Percentiles rank a stretch among this genome's conserved stretches.
Conservation (phyloP, 2,797 vertebrate genomes). For the Hemibagrus guttatus region DNA sequence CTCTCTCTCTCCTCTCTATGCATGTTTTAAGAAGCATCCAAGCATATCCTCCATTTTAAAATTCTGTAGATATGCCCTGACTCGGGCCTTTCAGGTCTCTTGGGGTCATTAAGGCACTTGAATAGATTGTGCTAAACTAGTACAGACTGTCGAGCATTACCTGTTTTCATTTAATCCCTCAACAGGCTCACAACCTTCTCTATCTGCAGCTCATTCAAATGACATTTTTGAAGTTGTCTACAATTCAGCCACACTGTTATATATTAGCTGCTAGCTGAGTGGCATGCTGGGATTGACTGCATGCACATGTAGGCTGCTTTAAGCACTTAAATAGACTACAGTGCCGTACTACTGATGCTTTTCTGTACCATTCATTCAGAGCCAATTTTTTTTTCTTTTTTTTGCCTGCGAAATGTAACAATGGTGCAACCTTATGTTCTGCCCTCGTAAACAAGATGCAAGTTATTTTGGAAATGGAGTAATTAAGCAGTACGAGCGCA, state of each 20-base stretch:
- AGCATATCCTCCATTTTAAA: constrained; percentile 71
- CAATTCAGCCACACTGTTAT: constrained; percentile 1
- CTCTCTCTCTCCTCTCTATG: constrained; percentile 55
- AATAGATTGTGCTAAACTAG: constrained; percentile 28
- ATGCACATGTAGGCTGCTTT: background rate
- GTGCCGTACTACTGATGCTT: background rate
- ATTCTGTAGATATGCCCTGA: constrained; percentile 67
- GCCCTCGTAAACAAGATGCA: constrained; percentile 76
- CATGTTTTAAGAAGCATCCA: constrained; percentile 72
- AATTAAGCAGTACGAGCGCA: constrained; percentile 81
- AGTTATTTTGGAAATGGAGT: constrained; percentile 85
- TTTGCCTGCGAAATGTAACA: constrained; percentile 13
- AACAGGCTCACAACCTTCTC: constrained; percentile 10
- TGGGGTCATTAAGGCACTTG: constrained; percentile 64
- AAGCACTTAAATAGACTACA: constrained; percentile 6
- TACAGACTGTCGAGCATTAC: constrained; percentile 19
- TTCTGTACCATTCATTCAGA: constrained; percentile 9
- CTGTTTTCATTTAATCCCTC: constrained; percentile 37
- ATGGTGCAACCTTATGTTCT: constrained; percentile 49
- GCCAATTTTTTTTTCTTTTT: background rate
- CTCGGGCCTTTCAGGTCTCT: constrained; percentile 64
- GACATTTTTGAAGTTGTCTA: constrained; percentile 24
- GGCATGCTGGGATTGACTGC: constrained; percentile 20
- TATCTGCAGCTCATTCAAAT: constrained; percentile 13
- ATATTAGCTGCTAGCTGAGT: constrained; percentile 1